Base-by-base conservation (phyloP, 2,888 invertebrate species). In the Hyles lineata region DNA sequence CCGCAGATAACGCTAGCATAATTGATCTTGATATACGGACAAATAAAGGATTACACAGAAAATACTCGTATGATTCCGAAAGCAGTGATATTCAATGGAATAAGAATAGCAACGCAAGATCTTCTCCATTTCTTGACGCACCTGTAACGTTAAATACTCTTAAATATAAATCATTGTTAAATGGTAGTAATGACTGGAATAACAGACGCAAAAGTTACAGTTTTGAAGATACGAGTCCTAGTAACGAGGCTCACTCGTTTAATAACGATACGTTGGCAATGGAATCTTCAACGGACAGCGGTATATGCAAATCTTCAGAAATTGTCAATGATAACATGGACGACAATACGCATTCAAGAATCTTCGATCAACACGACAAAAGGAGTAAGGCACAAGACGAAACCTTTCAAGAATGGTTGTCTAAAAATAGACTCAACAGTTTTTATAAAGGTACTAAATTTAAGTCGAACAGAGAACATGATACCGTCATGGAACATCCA, bases 241-340 rank as follows among this genome's bases (percentile, higher is more conserved):
- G 90, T 59, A 87, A 88, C 76, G 91, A 91, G 83, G 87, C 81
- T 61, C 87, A 87, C 69, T 78, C 86, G 72, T 87, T 89, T 74
- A 87, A 84, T 74, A 95, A 94, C 79, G 94, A 93, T 74, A 95
- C 94, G 77, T 87, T 94, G 76, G 94, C 96, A 2, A 96, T 96
- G 83, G 97, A 97, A 85, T 96, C 97, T n/a, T 97, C 97, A 5
- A 97, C 97, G 2, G 97, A 97, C 80, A 97, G 97, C 82, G 97
- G 97, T 0, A 96, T 97, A 80, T 97, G 97, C 77, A 95, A 96
- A 82, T 97, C 97, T 0, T 95, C 96, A 25, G 97, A 97, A 91
- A 90, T 96, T 63, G 95, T 96, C 2, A 91, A 92, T 75, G 91
- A 92, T 72, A 81, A 87, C 73, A 73, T 81, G 32, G 88, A 91